Evolutionary conservation across 2,888 invertebrate genomes (phyloP).

Genomic region (Ryuthela nishihirai): DNA sequence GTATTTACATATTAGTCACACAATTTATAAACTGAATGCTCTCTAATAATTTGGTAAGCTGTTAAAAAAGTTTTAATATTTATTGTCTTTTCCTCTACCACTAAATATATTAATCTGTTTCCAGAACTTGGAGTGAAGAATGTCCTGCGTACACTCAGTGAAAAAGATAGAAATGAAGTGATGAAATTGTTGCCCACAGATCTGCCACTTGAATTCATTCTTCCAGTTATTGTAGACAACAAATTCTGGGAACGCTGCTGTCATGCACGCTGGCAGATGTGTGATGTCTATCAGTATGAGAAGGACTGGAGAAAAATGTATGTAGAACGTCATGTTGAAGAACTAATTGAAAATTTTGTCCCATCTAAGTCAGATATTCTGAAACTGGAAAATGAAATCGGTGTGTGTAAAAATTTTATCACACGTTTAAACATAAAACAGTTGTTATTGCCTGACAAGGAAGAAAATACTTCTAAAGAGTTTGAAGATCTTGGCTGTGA

Average conservation of each 20-base stretch:
- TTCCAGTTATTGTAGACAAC: not conserved
- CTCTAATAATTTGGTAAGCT: no score
- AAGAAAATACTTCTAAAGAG: constrained; percentile 1
- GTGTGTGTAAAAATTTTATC: constrained; percentile 1
- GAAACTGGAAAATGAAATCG: constrained; percentile 1
- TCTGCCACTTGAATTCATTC: constrained; percentile 5
- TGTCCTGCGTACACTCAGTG: no score
- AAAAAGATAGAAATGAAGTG: constrained; percentile 5
- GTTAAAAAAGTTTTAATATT: no score
- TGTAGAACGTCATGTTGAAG: constrained; percentile 4
- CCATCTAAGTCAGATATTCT: not conserved
- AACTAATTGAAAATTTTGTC: constrained; percentile 10
- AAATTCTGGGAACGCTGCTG: constrained; percentile 23
- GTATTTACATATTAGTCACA: no score
- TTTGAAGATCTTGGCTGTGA: constrained; percentile 11
- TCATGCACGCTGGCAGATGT: not conserved
- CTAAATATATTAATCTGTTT: no score
- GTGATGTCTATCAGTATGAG: not conserved
- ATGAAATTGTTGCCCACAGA: constrained; percentile 3
- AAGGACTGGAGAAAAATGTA: constrained; percentile 20
- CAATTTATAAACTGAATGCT: no score
- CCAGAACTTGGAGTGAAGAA: no score
- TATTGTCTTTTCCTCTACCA: no score
- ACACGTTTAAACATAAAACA: constrained; percentile 7
- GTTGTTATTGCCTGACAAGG: not conserved